Base-by-base conservation (phyloP, 2,113 vertebrate genomes). In the Marcusenius ussheri region DNA sequence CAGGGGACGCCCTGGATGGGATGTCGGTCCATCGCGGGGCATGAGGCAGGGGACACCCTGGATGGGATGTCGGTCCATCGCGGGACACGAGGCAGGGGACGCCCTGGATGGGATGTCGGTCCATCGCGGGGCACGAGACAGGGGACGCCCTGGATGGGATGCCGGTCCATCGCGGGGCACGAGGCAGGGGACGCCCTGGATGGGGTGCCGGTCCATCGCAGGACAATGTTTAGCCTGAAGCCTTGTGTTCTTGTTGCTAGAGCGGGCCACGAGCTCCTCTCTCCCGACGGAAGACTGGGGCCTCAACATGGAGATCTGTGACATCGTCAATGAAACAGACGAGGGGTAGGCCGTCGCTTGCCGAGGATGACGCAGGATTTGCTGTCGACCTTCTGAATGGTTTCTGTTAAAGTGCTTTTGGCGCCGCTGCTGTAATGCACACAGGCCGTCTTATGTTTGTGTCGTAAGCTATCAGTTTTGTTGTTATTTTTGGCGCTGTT, bases 261-360 rank as follows among this genome's bases (percentile, higher is more conserved):
- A 96, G 91, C 91, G 88, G 90, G 96, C 96, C 5, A 96, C 95
- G 83, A 93, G 47, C 49, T 89, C 92, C 46, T 77, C 89, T 10
- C 91, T 95, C 50, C 94, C 94, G 92, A 88, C 89, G 0, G 96
- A 96, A 49, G 95, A 96, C 91, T 96, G 96, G 96, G 94, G 92
- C 0, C 94, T 96, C 19, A 96, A 96, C 91, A 94, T 96, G 93
- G 96, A 96, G 94, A 95, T 96, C 66, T 96, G 96, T 93, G 95
- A 96, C 91, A 96, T 96, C 90, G 94, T 95, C 92, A 96, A 96
- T 5, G 96, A 96, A 92, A 96, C 95, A 0, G 95, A 96, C 0
- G 95, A 96, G 3, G 95, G 95, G 96, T 96, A 91, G 3, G 90
- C 62, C 56, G 58, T 87, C 53, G 24, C n/a, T 27, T 6, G 17